Base-by-base conservation (phyloP, 1,140 invertebrate genomes). In the Drosophila repletoides region DNA sequence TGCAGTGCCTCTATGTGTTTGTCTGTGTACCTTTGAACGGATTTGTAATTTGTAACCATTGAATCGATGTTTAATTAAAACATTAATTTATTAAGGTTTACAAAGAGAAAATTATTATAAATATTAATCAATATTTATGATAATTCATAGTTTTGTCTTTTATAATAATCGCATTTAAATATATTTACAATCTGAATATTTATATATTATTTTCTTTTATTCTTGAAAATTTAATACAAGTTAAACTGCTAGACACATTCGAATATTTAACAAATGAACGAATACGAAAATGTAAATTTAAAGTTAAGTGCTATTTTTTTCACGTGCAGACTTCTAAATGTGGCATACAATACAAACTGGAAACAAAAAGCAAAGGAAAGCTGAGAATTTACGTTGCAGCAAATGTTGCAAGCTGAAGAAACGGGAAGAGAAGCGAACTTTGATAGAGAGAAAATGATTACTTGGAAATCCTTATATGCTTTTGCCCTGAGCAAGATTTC, bases 51-150 rank as follows among this genome's bases (percentile, higher is more conserved):
- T 43, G 26, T 43, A 24, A n/a, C 46, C n/a, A 7, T 5, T 5
- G 15, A 41, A 40, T 77, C 55, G 73, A 77, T 84, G 61, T 77
- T 84, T 73, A 77, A 81, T 81, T 84, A 81, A 81, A 83, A 72
- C 28, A 68, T 72, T 61, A 72, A 80, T 76, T 80, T 69, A 65
- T 64, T 59, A 80, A 45, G 1, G 21, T 10, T n/a, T n/a, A n/a
- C n/a, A 7, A 43, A 43, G 7, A 1, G 29, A 10, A 36, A 36
- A n/a, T 7, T 6, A 9, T 19, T 17, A n/a, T n/a, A n/a, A n/a
- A n/a, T n/a, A n/a, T n/a, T n/a, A n/a, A n/a, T n/a, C n/a, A n/a
- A n/a, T n/a, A n/a, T n/a, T n/a, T n/a, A n/a, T n/a, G n/a, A n/a
- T n/a, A n/a, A n/a, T n/a, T n/a, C n/a, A n/a, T n/a, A n/a, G n/a